Base-by-base conservation (phyloP, 2,888 invertebrate genomes). In the Eubasilissa splendida region DNA sequence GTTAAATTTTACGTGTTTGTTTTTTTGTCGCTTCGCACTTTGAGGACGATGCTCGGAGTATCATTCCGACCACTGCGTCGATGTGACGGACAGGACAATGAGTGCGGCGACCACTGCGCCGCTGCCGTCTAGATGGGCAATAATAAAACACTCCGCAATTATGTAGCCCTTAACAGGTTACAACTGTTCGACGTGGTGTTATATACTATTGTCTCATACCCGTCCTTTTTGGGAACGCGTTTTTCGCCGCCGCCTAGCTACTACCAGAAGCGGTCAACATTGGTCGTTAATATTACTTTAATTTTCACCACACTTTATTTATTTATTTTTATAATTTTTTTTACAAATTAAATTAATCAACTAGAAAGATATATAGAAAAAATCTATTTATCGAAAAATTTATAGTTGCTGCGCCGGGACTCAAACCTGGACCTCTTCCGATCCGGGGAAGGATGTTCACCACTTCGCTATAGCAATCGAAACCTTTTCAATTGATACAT, bases 141-240 rank as follows among this genome's bases (percentile, higher is more conserved):
- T 73, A 82, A 80, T 82, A 80, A 81, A 83, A 74, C 81, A 81
- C 77, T 81, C 79, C 63, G 80, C 83, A 83, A 83, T 83, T 83
- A 83, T 83, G 83, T 83, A 83, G 70, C 53, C 79, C 83, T 83
- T 83, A 80, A 77, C 83, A 80, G 77, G 77, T 78, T 77, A 80
- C 83, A 83, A 77, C 81, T 81, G 82, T 82, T 82, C 66, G 80
- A 60, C 77, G 74, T 53, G 77, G 68, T 77, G 74, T 77, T 74
- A 80, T 77, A 74, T 66, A 74, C 74, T 42, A 80, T 80, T 80
- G 80, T 80, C 70, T 60, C 70, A 74, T 68, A 33, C 68, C 60
- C 33, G 60, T n/a, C 75, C 22, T 58, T 75, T 76, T 70, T 52
- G 53, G 53, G 22, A 58, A 56, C 70, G 42, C 60, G 77, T 52